Percentiles rank a stretch among this genome's conserved stretches.
These are phyloP conservation scores for Oxygymnocypris stewartii DNA, from an alignment of 2,113 vertebrate species.

Conservation along the genomic window DNA sequence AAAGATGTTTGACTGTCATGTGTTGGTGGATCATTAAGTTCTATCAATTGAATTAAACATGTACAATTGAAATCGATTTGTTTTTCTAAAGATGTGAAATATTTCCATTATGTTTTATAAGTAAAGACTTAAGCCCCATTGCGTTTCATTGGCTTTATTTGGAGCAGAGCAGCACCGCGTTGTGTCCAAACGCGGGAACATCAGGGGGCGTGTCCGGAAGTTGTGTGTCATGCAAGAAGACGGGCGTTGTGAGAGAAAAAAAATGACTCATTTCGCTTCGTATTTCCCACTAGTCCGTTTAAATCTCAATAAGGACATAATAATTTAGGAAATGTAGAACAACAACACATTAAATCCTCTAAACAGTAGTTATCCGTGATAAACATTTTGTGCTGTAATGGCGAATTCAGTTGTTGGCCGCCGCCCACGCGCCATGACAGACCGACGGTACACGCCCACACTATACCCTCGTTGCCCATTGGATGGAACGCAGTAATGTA, in stretches of 20 bases:
- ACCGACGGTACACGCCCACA: background rate
- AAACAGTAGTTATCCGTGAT: too few species aligned
- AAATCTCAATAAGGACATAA: too few species aligned
- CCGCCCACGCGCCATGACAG: conserved; percentile 44
- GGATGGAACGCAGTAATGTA: conserved; percentile 28
- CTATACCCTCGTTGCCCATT: conserved; percentile 5
- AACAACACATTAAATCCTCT: background rate
- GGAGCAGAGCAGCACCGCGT: conserved; percentile 32
- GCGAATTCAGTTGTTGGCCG: conserved; percentile 35
- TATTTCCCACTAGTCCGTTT: background rate
- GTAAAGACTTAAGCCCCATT: conserved; percentile 73
- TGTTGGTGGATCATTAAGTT: conserved; percentile 61
- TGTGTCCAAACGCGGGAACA: conserved; percentile 1
- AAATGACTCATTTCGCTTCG: background rate
- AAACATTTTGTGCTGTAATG: conserved; percentile 15
- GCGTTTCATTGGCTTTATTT: conserved; percentile 76
- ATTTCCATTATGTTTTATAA: conserved; percentile 77
- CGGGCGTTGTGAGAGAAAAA: background rate
- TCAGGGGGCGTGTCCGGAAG: background rate
- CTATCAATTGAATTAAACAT: conserved; percentile 57
- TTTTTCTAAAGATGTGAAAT: conserved; percentile 72
- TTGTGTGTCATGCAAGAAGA: background rate
- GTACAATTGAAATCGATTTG: conserved; percentile 58
- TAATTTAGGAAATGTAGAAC: background rate
- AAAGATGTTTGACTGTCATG: conserved; percentile 55